These are phyloP conservation scores for Brenthis ino DNA, from an alignment of 2,888 invertebrate species.

Conservation along the genomic window DNA sequence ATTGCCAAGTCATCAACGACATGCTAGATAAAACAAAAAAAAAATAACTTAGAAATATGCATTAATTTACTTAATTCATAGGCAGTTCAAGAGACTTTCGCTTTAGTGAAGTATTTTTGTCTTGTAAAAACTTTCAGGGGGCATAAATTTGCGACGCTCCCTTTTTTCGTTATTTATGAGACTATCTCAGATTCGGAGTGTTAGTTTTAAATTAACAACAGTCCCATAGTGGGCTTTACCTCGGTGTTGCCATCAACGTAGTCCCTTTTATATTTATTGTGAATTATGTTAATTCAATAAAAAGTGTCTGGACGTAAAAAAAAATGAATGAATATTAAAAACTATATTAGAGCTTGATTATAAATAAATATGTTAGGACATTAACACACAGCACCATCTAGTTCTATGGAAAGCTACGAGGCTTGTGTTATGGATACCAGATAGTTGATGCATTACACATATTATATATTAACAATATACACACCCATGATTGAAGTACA, in stretches of 20 bases:
- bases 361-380: too few species aligned
- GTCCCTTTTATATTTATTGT: slow-evolving; percentile 12
- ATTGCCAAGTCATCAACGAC: too few species aligned
- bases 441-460: too few species aligned
- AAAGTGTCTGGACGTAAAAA: not conserved
- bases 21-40: not conserved
- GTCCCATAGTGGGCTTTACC: slow-evolving; percentile 6
- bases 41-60: slow-evolving; percentile 14
- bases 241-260: slow-evolving; percentile 3
- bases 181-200: slow-evolving; percentile 55
- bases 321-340: too few species aligned
- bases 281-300: slow-evolving; percentile 4
- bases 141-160: slow-evolving; percentile 54
- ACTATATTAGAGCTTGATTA: too few species aligned
- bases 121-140: slow-evolving; percentile 26
- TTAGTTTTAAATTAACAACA: slow-evolving; percentile 73
- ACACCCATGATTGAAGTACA: too few species aligned
- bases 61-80: slow-evolving; percentile 16
- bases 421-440: too few species aligned
- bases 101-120: slow-evolving; percentile 23
- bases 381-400: too few species aligned
- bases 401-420: too few species aligned
- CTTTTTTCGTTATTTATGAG: slow-evolving; percentile 71
- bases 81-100: slow-evolving; percentile 3
- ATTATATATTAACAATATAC: too few species aligned